Percentiles rank a stretch among this genome's conserved stretches.
phyloP scores from a whole-genome alignment of 1,140 invertebrate species.

The Brachionus manjavacas region DNA sequence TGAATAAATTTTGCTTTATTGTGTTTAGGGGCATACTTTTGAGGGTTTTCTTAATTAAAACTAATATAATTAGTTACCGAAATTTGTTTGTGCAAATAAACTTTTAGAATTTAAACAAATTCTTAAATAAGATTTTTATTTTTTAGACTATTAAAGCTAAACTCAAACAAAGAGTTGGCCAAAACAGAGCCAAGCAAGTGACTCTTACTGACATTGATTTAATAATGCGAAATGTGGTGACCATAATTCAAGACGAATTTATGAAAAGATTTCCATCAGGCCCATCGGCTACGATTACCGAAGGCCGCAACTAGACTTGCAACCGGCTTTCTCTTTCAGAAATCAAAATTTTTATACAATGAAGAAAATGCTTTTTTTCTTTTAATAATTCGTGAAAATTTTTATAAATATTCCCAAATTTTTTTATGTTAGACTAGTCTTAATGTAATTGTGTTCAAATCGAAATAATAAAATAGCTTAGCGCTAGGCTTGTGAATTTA shows the following conservation, averaged over 20 bases:
- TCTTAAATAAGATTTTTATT: neutral
- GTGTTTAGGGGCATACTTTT: neutral
- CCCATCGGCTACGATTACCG: neutral
- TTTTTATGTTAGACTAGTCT: slow-evolving; percentile 35
- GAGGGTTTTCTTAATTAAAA: neutral
- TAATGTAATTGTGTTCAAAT: neutral
- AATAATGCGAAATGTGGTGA: slow-evolving; percentile 42
- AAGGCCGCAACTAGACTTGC: neutral
- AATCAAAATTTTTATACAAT: neutral
- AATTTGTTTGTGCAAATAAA: neutral
- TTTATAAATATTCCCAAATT: neutral
- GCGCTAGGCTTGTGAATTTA: neutral
- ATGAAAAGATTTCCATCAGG: slow-evolving; percentile 42
- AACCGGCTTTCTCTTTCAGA: neutral
- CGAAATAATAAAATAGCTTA: neutral
- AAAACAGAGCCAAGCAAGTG: slow-evolving; percentile 30
- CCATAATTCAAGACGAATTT: slow-evolving; percentile 41
- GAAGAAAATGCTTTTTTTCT: neutral
- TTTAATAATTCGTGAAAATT: neutral
- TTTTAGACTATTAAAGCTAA: slow-evolving; percentile 32
- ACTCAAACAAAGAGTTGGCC: slow-evolving; percentile 38
- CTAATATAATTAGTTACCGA: neutral
- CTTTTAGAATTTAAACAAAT: neutral
- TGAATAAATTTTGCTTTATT: neutral
- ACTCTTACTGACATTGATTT: slow-evolving; percentile 29